A percentile compares a stretch with the other conserved stretches of the same genome.
Conservation (phyloP, 2,113 vertebrate species). For the Erythrocercus mccallii region DNA sequence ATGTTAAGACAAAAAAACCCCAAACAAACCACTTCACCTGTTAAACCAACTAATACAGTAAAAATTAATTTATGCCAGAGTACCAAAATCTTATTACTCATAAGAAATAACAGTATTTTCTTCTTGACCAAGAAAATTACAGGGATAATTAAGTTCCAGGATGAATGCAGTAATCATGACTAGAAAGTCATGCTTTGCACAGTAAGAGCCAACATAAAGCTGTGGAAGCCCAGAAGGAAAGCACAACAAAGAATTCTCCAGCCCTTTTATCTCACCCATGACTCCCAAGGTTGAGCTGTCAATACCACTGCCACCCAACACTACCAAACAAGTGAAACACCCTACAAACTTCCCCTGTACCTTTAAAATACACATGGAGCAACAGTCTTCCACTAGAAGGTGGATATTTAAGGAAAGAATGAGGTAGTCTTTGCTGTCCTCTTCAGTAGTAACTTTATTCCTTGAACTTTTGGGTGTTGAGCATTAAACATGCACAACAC, state of each 20-base stretch:
- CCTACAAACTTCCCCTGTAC: not conserved
- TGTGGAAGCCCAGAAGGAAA: not conserved
- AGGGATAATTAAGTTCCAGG: not conserved
- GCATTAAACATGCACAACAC: not conserved
- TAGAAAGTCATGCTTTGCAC: not conserved
- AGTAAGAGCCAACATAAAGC: not conserved
- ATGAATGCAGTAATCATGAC: not conserved
- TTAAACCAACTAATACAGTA: not conserved
- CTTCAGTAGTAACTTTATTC: not conserved
- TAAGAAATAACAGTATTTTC: not conserved
- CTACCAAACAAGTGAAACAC: not conserved
- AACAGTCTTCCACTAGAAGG: not conserved
- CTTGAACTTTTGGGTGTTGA: not conserved
- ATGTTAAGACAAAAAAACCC: not conserved
- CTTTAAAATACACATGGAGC: not conserved
- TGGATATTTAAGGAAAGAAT: not conserved
- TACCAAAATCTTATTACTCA: not conserved
- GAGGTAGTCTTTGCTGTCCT: not conserved
- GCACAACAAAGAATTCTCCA: not conserved
- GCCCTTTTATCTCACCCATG: not conserved
- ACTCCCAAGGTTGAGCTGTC: fast-evolving
- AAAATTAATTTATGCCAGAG: not conserved
- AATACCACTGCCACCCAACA: not conserved
- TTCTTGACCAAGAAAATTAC: not conserved
- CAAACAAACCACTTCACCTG: not conserved